Base-by-base conservation (phyloP, 2,797 vertebrate genomes). In the Characodon lateralis region DNA sequence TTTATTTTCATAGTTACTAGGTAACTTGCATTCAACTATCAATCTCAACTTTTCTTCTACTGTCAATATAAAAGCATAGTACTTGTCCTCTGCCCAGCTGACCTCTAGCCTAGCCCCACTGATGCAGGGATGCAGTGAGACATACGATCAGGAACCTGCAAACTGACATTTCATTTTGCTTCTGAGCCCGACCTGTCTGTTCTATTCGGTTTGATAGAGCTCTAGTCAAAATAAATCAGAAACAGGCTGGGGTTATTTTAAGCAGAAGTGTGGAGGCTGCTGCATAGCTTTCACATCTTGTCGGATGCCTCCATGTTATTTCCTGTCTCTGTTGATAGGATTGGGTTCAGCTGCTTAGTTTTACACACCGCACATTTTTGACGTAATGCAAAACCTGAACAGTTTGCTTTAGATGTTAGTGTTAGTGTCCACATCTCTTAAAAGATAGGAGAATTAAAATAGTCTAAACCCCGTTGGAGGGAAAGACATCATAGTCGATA, bases 281-380 rank as follows among this genome's bases (percentile, higher is more conserved):
- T 18, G 14, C 4, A 18, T 5, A 53, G 14, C 14, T 18, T 18
- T 53, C 14, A 53, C 51, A 53, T 53, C 16, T 43, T 41, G 72
- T 13, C n/a, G 22, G n/a, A n/a, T 59, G 31, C 31, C 31, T 31
- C 31, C 31, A 31, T n/a, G 41, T 46, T 48, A 66, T 12, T 74
- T 70, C 76, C 22, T 55, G 12, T 7, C n/a, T 63, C 51, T 18
- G 41, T 12, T 50, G 14, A 50, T 13, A 50, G 3, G 1, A 50
- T 6, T 53, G 51, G 51, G 2, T 53, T 53, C 51, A 53, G 16
- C 73, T 71, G 85, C 48, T 83, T 59, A 28, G 76, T 70, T 72
- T 78, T 10, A 77, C 7, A 55, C 63, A 35, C 43, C 80, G 69
- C 24, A 71, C 31, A 31, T 63, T 68, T 18, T 78, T 43, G 13